A percentile compares a stretch with the other conserved stretches of the same genome.
Conservation (phyloP, 1,140 invertebrate genomes). For the Drosophila simulans region DNA sequence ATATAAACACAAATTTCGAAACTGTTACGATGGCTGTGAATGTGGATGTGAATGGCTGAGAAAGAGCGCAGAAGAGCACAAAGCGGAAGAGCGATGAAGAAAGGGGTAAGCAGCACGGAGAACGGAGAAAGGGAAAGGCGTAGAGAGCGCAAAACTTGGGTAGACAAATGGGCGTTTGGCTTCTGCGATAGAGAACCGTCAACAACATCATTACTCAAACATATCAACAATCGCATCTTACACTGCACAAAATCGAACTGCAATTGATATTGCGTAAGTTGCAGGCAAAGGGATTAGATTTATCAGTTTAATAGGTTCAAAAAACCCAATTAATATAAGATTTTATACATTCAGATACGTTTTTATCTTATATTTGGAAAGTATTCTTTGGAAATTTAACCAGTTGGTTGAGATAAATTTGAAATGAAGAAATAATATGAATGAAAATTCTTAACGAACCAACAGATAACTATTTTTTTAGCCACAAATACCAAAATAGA, state of each 20-base stretch:
- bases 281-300: neutral
- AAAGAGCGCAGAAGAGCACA: slow-evolving; percentile 14
- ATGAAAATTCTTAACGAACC: too few relatives aligned
- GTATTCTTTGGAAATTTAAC: too few relatives aligned
- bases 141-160: slow-evolving; percentile 28
- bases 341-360: too few relatives aligned
- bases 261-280: neutral
- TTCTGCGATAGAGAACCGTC: slow-evolving; percentile 1
- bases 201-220: slow-evolving; percentile 11
- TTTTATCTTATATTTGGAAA: too few relatives aligned
- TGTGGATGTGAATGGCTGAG: neutral
- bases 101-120: neutral
- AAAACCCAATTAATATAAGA: too few relatives aligned
- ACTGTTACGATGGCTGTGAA: slow-evolving; percentile 44
- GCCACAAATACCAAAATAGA: neutral
- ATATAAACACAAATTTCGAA: slow-evolving; percentile 79
- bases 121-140: neutral
- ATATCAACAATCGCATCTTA: slow-evolving; percentile 8
- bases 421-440: too few relatives aligned
- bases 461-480: neutral
- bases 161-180: slow-evolving; percentile 46
- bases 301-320: too few relatives aligned
- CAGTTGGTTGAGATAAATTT: too few relatives aligned
- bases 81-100: slow-evolving; percentile 27
- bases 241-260: neutral